Percentiles rank a stretch among this genome's conserved stretches.
Evolutionary conservation across 2,113 vertebrate genomes (phyloP).

Genomic region (Gila orcuttii): DNA sequence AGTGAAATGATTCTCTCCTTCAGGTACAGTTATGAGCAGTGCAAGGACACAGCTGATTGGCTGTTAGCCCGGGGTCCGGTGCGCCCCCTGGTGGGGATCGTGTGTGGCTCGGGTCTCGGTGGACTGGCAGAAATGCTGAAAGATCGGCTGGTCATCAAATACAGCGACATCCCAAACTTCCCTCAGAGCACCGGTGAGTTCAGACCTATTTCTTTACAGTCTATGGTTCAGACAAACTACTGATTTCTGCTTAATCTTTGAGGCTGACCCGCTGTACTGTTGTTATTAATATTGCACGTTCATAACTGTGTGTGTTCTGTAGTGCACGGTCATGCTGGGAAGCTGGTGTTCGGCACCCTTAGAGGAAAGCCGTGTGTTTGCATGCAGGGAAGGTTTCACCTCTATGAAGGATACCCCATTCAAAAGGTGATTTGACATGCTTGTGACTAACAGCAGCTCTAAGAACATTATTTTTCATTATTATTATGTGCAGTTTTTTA

Average conservation of each 20-base stretch:
- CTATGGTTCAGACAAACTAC: no score
- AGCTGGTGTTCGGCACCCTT: conserved; percentile 87
- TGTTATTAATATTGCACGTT: neutral
- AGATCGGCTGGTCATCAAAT: conserved; percentile 76
- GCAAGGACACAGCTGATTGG: conserved; percentile 79
- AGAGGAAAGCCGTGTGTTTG: conserved; percentile 83
- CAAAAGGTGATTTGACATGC: conserved; percentile 75
- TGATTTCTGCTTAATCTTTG: no score
- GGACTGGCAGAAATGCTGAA: conserved; percentile 79
- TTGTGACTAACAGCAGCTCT: neutral
- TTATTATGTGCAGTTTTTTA: no score
- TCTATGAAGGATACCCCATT: conserved; percentile 86
- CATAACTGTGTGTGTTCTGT: conserved; percentile 27
- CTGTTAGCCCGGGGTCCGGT: conserved; percentile 73
- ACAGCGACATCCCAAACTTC: conserved; percentile 87
- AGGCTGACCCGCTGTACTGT: no score
- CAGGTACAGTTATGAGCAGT: conserved; percentile 79
- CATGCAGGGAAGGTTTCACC: conserved; percentile 93
- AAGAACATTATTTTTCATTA: no score
- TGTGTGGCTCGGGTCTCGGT: conserved; percentile 88
- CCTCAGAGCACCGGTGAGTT: conserved; percentile 77
- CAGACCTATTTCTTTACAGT: no score
- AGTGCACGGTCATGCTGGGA: conserved; percentile 88
- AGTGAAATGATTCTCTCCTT: neutral
- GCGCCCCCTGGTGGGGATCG: conserved; percentile 81